phyloP scores from a whole-genome alignment of 2,113 vertebrate species.

The Ptyas mucosa region DNA sequence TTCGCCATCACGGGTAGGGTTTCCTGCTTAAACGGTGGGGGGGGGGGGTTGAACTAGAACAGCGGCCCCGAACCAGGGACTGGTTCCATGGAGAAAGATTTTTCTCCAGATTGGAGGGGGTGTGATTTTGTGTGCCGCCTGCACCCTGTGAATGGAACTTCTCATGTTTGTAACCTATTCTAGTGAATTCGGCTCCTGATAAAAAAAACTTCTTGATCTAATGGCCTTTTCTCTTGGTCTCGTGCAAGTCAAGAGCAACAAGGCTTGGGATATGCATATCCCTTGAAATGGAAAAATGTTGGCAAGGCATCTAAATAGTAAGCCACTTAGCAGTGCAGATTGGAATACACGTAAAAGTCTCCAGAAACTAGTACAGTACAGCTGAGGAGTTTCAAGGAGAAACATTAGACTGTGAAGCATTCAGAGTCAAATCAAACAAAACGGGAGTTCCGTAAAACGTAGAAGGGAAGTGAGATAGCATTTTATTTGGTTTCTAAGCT shows the following conservation, averaged over 20 bases:
- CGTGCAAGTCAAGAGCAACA: background rate
- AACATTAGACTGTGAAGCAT: constrained; percentile 25
- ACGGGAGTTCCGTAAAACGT: constrained; percentile 43
- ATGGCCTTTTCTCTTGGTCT: background rate
- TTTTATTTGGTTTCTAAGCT: background rate
- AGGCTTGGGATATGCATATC: rapidly evolving
- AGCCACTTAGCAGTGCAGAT: background rate
- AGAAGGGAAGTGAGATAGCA: constrained; percentile 33
- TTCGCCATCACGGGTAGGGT: too few species aligned
- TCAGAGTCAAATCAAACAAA: constrained; percentile 28
- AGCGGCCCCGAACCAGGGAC: too few species aligned
- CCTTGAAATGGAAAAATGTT: rapidly evolving
- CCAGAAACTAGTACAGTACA: constrained; percentile 21
- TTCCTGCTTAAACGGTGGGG: too few species aligned
- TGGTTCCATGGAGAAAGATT: too few species aligned
- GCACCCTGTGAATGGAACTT: too few species aligned
- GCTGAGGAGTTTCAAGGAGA: constrained; percentile 12
- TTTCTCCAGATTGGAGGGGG: too few species aligned
- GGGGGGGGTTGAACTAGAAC: too few species aligned
- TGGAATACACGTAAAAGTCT: background rate
- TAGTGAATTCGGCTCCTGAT: background rate
- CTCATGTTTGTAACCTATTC: background rate
- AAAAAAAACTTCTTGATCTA: background rate
- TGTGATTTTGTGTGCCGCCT: too few species aligned
- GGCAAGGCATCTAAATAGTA: rapidly evolving